Base-by-base conservation (phyloP, 2,888 invertebrate genomes). In the Saturnia pavonia region DNA sequence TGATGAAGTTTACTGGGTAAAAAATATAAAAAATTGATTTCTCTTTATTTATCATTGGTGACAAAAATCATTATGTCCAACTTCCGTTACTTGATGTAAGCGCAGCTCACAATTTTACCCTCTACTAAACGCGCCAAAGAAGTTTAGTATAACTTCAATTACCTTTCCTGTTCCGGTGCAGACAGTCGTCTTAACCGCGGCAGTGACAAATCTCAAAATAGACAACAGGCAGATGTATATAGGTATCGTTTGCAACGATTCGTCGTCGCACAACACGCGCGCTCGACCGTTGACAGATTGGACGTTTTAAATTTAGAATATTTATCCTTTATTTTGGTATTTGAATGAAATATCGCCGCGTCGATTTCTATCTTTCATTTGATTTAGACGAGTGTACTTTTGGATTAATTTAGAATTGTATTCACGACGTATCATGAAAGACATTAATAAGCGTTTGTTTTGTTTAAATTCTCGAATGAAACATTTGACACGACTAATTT, bases 211-310 rank as follows among this genome's bases (percentile, higher is more conserved):
- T 91, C 91, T 90, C 81, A 85, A 92, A 94, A 93, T 94, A 93
- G 92, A 91, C 85, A 88, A 88, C 90, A 60, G 25, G 57, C 57
- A 91, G 85, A 87, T 90, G 91, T 90, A 87, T 89, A 88, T 88
- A 89, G 90, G 88, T 88, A 89, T 89, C 92, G 90, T 90, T 91
- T 88, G 92, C 91, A 87, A 89, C 88, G 89, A 88, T 91, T 88
- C 88, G 89, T 88, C 88, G 91, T 90, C 90, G 88, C 89, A 88
- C 90, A 91, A 91, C 91, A 88, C 90, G 82, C 91, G 90, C 91
- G 88, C 88, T 88, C 90, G 83, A 85, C 91, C 91, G 93, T 92
- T 92, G 93, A 93, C 92, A 92, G 92, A 93, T 93, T 91, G 90
- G 91, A 88, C 85, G 84, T 84, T 89, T 90, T 91, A 92, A 88